A percentile compares a stretch with the other conserved stretches of the same genome.
Conservation (phyloP, 2,888 invertebrate genomes). For the Ophion obscuratus region DNA sequence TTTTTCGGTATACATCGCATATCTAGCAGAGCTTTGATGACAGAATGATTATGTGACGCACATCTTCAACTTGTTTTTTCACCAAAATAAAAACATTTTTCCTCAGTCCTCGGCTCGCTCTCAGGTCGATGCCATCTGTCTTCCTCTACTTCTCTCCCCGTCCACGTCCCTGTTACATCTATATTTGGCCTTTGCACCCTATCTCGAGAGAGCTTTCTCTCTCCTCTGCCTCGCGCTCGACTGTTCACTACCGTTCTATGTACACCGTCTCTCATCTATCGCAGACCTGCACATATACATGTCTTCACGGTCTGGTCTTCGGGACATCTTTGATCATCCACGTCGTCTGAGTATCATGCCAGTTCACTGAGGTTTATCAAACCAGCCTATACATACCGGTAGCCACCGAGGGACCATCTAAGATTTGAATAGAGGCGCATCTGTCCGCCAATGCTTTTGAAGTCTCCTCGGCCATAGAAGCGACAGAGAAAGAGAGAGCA, state of each 20-base stretch:
- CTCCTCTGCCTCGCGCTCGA: not conserved
- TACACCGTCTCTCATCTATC: constrained; percentile 31
- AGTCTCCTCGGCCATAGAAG: constrained; percentile 73
- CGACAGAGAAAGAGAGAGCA: constrained; percentile 2
- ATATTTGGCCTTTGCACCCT: constrained; percentile 29
- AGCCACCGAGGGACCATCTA: constrained; percentile 70
- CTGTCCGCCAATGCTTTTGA: constrained; percentile 77
- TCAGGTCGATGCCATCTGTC: constrained; percentile 40
- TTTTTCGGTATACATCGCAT: constrained; percentile 33
- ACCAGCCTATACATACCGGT: constrained; percentile 28
- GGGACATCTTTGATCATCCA: constrained; percentile 82
- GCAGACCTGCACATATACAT: not conserved
- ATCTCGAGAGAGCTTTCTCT: not conserved
- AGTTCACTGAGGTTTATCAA: constrained; percentile 46
- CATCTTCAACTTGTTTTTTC: constrained; percentile 58
- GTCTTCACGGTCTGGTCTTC: constrained; percentile 45
- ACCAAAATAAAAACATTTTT: constrained; percentile 54
- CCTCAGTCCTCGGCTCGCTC: constrained; percentile 70
- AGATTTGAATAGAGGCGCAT: constrained; percentile 79
- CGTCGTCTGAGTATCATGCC: constrained; percentile 70
- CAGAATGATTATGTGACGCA: constrained; percentile 77
- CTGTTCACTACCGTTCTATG: constrained; percentile 52
- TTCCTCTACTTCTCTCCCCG: not conserved
- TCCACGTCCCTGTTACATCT: not conserved
- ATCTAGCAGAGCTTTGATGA: constrained; percentile 50